Percentiles rank a stretch among this genome's conserved stretches.
These are phyloP conservation scores for Drosophila buzzatii DNA, from an alignment of 2,888 invertebrate species.

Conservation along the genomic window DNA sequence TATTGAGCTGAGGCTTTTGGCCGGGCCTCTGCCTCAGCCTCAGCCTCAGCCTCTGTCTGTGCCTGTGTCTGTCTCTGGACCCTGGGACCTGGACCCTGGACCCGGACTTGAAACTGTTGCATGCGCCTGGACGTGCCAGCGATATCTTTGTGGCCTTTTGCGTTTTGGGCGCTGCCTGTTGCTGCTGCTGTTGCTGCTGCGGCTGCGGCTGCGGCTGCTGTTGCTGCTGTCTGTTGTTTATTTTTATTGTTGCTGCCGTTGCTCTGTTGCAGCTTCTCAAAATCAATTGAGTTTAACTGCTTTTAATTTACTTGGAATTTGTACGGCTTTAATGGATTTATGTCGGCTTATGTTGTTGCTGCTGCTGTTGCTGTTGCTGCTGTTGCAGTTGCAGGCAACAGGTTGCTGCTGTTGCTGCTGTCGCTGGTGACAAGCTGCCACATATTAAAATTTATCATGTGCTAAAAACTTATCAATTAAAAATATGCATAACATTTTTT, in stretches of 20 bases:
- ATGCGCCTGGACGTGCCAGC: slow-evolving; percentile 26
- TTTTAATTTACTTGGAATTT: slow-evolving; percentile 78
- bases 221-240: slow-evolving; percentile 64
- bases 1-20: slow-evolving; percentile 73
- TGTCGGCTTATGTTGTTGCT: slow-evolving; percentile 72
- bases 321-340: slow-evolving; percentile 78
- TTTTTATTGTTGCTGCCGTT: slow-evolving; percentile 67
- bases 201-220: slow-evolving; percentile 48
- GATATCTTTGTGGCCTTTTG: slow-evolving; percentile 44
- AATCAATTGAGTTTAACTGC: slow-evolving; percentile 79
- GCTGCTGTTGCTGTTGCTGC: slow-evolving; percentile 29
- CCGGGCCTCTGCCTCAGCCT: slow-evolving; percentile 47
- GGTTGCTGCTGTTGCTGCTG: slow-evolving; percentile 36
- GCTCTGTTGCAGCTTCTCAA: slow-evolving; percentile 63
- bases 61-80: slow-evolving; percentile 25
- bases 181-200: slow-evolving; percentile 31
- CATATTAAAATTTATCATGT: slow-evolving; percentile 84
- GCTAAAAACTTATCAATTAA: slow-evolving; percentile 85
- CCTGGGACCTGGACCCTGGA: slow-evolving; percentile 30
- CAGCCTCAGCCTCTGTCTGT: slow-evolving; percentile 8
- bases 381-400: slow-evolving; percentile 27
- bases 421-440: slow-evolving; percentile 60
- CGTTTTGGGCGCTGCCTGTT: slow-evolving; percentile 45
- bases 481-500: slow-evolving; percentile 80
- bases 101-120: slow-evolving; percentile 32